Conservation (phyloP, 2,113 vertebrate genomes). For the Elanus axillaris region DNA sequence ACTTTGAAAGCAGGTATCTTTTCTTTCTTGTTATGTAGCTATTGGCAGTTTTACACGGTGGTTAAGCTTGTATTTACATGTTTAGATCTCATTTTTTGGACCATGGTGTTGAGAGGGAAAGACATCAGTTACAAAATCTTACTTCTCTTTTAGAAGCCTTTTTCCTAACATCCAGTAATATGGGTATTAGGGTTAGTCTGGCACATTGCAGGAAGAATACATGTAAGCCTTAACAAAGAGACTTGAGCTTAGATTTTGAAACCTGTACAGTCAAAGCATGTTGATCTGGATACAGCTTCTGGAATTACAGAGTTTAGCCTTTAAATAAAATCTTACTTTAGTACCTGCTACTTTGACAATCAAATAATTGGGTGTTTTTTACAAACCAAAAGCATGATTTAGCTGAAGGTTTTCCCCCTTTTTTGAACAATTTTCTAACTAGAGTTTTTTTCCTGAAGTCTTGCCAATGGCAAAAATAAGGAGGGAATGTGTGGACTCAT, state of each 20-base stretch:
- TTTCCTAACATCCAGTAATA: not conserved
- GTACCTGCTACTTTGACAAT: not conserved
- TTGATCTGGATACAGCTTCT: not conserved
- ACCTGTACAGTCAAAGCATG: not conserved
- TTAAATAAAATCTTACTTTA: not conserved
- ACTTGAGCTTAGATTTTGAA: not conserved
- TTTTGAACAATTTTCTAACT: not conserved
- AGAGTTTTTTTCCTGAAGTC: slow-evolving; percentile 5
- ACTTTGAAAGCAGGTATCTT: not conserved
- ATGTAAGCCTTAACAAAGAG: not conserved
- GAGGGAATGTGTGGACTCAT: not conserved
- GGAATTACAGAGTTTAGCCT: not conserved
- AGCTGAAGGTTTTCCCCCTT: not conserved
- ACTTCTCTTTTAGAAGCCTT: not conserved
- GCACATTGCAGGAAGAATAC: not conserved
- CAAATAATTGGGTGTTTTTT: not conserved
- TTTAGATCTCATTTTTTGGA: not conserved
- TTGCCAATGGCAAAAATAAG: slow-evolving; percentile 23
- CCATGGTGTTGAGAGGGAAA: not conserved
- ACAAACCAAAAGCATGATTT: not conserved
- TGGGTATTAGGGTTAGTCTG: not conserved
- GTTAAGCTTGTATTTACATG: not conserved
- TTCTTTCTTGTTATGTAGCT: not conserved
- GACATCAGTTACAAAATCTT: not conserved
- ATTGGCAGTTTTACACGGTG: not conserved